phyloP scores from a whole-genome alignment of 2,797 vertebrate genomes.

The Halcyon leucocephala region DNA sequence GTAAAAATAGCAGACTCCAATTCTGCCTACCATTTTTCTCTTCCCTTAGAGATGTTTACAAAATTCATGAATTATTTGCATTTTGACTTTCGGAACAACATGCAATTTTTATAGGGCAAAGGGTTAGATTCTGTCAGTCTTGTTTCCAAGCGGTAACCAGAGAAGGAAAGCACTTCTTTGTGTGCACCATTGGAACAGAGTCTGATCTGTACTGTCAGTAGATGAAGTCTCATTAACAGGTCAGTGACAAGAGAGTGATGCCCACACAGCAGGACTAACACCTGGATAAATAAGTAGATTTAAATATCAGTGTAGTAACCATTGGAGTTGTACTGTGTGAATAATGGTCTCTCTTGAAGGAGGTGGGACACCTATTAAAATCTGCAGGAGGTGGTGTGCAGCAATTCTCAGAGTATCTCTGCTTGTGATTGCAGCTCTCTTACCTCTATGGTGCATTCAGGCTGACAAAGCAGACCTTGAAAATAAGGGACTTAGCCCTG shows the following conservation, averaged over 20 bases:
- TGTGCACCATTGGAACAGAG: background rate
- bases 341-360: background rate
- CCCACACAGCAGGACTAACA: background rate
- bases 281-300: background rate
- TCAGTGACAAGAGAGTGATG: background rate
- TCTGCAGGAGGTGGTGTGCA: background rate
- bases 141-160: background rate
- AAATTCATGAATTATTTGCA: conserved; percentile 47
- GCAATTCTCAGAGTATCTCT: background rate
- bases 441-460: background rate
- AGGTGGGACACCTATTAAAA: background rate
- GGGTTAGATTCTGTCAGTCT: conserved; percentile 4
- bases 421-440: background rate
- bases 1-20: conserved; percentile 70
- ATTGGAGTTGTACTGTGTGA: fast-evolving
- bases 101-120: conserved; percentile 21
- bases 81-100: conserved; percentile 37
- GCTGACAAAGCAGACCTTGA: background rate
- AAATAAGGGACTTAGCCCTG: background rate
- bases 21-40: conserved; percentile 71
- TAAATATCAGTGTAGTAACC: background rate
- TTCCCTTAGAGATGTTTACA: conserved; percentile 20
- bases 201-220: background rate
- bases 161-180: background rate
- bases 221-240: conserved; percentile 11